A percentile compares a stretch with the other conserved stretches of the same genome.
phyloP scores from a whole-genome alignment of 2,113 vertebrate species.

The Callopanchax toddi region DNA sequence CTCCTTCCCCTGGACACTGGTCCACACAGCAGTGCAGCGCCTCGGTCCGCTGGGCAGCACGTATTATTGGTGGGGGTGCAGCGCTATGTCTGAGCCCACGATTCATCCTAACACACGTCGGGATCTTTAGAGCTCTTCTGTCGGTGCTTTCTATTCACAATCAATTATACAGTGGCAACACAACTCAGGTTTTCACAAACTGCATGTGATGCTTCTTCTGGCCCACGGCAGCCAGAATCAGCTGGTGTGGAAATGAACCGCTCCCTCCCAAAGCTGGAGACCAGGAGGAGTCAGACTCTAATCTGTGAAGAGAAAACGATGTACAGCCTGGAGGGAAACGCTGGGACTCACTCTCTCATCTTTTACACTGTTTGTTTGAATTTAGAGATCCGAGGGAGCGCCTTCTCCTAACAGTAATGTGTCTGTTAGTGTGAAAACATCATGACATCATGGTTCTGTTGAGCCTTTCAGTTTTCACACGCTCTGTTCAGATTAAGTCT shows the following conservation, averaged over 20 bases:
- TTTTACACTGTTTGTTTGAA: conserved; percentile 59
- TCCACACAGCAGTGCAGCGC: too few species aligned
- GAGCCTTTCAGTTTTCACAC: neutral
- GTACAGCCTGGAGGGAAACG: conserved; percentile 59
- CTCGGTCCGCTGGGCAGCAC: too few species aligned
- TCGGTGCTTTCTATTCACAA: conserved; percentile 12
- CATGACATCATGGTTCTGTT: conserved; percentile 13
- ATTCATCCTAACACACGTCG: too few species aligned
- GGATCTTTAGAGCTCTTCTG: neutral
- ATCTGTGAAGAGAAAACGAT: conserved; percentile 59
- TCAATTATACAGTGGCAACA: conserved; percentile 51
- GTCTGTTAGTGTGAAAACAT: conserved; percentile 24
- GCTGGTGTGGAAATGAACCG: conserved; percentile 56
- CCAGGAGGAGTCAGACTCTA: conserved; percentile 64
- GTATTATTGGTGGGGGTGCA: too few species aligned
- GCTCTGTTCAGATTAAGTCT: neutral
- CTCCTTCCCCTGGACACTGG: too few species aligned
- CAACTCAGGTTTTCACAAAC: conserved; percentile 46
- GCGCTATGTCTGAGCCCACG: too few species aligned
- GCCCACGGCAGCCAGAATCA: conserved; percentile 48
- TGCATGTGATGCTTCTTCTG: conserved; percentile 27
- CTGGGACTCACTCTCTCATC: conserved; percentile 45
- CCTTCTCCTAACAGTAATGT: conserved; percentile 31
- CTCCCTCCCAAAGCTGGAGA: conserved; percentile 46
- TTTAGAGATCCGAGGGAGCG: conserved; percentile 36